Percentiles rank a stretch among this genome's conserved stretches.
phyloP scores from a whole-genome alignment of 2,888 invertebrate species.

The Alentia gelatinosa region DNA sequence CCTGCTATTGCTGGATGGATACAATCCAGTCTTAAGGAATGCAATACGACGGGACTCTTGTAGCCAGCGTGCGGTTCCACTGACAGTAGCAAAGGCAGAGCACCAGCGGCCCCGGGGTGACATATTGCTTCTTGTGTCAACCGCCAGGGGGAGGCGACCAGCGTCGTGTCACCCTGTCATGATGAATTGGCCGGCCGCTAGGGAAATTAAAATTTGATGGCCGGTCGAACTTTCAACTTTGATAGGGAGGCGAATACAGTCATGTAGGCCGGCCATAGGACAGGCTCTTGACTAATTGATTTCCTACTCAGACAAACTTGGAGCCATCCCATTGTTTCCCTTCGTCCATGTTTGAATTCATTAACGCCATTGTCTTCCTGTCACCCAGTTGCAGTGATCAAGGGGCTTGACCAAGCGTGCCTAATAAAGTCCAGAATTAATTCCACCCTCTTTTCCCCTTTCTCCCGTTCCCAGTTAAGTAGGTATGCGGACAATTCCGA shows the following conservation, averaged over 20 bases:
- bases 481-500: conserved; percentile 12
- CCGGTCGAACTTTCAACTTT: conserved; percentile 27
- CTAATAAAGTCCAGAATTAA: conserved; percentile 2
- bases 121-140: conserved; percentile 37
- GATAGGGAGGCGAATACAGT: not conserved
- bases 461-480: not conserved
- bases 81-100: not conserved
- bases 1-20: too few relatives aligned
- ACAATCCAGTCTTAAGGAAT: not conserved
- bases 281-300: conserved; percentile 13
- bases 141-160: not conserved
- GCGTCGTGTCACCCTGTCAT: not conserved
- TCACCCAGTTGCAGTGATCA: not conserved
- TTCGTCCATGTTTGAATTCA: not conserved
- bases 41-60: not conserved
- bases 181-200: conserved; percentile 20
- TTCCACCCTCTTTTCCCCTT: not conserved
- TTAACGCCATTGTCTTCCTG: not conserved
- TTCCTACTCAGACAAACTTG: not conserved
- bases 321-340: not conserved
- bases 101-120: not conserved
- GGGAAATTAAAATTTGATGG: conserved; percentile 51
- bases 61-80: not conserved
- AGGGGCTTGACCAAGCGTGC: not conserved
- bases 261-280: not conserved